Evolutionary conservation across 2,888 invertebrate genomes (phyloP).

Genomic region (Drosophila fungiperda): DNA sequence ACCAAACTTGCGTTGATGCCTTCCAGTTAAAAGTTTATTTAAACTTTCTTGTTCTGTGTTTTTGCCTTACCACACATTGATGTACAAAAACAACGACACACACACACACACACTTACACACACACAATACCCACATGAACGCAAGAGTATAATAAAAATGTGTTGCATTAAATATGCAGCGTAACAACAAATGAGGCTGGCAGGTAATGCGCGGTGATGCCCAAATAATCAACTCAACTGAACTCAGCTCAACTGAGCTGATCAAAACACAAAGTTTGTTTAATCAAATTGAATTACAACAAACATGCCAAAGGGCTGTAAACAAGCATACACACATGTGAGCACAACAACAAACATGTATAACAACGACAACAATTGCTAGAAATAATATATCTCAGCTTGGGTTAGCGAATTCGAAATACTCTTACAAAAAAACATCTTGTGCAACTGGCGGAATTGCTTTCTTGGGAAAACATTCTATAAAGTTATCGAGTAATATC

Average conservation of each 20-base stretch:
- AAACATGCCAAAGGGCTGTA: slow-evolving; percentile 48
- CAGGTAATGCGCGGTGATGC: slow-evolving; percentile 34
- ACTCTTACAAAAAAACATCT: not conserved
- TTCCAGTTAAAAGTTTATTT: slow-evolving; percentile 76
- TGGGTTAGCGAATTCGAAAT: not conserved
- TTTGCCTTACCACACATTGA: slow-evolving; percentile 25
- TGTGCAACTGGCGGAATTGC: not conserved
- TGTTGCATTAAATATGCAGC: slow-evolving; percentile 76
- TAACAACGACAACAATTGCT: slow-evolving; percentile 51
- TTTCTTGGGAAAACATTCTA: not conserved
- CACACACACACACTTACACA: slow-evolving; percentile 6
- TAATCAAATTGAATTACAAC: slow-evolving; percentile 79
- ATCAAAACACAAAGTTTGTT: slow-evolving; percentile 62
- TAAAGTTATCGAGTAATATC: not conserved
- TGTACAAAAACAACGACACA: slow-evolving; percentile 1
- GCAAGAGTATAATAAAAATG: slow-evolving; percentile 68
- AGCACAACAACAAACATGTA: slow-evolving; percentile 28
- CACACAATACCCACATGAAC: not conserved
- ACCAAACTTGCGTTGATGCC: slow-evolving; percentile 71
- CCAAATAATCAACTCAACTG: slow-evolving; percentile 49
- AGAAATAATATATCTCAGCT: slow-evolving; percentile 19
- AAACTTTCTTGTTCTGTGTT: slow-evolving; percentile 68
- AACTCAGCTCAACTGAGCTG: slow-evolving; percentile 38
- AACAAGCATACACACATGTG: slow-evolving; percentile 3
- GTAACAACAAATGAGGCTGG: slow-evolving; percentile 67